Conservation (phyloP, 1,140 invertebrate genomes). For the Zophobas atratus region DNA sequence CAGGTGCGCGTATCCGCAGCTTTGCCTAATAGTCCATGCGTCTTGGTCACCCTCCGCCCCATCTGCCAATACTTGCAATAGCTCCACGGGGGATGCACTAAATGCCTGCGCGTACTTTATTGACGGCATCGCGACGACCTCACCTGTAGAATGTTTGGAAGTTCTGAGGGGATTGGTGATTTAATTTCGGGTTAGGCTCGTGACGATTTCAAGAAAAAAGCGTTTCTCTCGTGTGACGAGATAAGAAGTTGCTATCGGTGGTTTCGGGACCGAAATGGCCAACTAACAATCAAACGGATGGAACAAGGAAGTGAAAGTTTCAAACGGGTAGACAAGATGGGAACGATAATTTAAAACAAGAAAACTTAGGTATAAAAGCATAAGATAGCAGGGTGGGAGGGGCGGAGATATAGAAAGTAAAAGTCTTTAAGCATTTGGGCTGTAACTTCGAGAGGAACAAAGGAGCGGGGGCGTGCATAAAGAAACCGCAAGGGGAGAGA, state of each 20-base stretch:
- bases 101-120: conserved; percentile 44
- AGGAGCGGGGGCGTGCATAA: conserved; percentile 28
- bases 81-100: conserved; percentile 48
- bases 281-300: not conserved
- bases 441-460: conserved; percentile 39
- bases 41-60: conserved; percentile 49
- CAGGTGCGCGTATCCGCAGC: conserved; percentile 57
- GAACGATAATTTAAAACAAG: conserved; percentile 33
- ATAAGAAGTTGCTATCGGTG: too few species aligned
- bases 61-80: conserved; percentile 47
- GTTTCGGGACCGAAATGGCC: too few species aligned
- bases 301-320: not conserved
- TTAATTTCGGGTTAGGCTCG: not conserved
- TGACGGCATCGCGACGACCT: not conserved
- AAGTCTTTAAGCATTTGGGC: conserved; percentile 35
- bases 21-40: conserved; percentile 60
- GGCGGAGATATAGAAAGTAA: conserved; percentile 37
- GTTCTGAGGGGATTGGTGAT: not conserved
- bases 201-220: not conserved
- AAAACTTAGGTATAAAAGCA: conserved; percentile 24
- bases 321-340: not conserved
- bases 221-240: too few species aligned
- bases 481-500: conserved; percentile 18
- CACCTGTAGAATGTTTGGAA: not conserved
- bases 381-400: not conserved